These are phyloP conservation scores for Drosophila niveifrons DNA, from an alignment of 2,888 invertebrate genomes.

Conservation along the genomic window DNA sequence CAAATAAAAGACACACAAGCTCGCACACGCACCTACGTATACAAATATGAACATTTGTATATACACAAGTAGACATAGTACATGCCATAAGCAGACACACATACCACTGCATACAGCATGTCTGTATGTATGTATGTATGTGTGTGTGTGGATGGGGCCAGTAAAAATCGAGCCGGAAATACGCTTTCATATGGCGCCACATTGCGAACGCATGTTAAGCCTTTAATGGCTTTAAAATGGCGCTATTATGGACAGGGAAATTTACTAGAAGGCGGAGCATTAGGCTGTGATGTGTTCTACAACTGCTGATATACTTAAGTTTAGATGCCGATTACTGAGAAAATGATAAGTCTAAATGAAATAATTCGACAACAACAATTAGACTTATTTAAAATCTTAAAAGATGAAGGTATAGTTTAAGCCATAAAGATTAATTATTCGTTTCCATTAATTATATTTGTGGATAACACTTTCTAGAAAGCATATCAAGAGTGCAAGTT, in stretches of 20 bases:
- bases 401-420: not conserved
- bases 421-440: not conserved
- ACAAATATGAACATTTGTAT: constrained; percentile 1
- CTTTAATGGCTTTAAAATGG: constrained; percentile 69
- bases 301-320: not conserved
- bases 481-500: too few species aligned
- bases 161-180: constrained; percentile 43
- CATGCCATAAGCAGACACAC: not conserved
- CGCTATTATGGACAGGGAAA: constrained; percentile 4
- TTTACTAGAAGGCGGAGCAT: not conserved
- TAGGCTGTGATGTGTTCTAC: not conserved
- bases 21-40: constrained; percentile 7
- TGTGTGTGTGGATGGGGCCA: constrained; percentile 22
- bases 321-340: not conserved
- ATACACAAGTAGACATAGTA: constrained; percentile 6
- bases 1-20: constrained; percentile 61
- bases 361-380: too few species aligned
- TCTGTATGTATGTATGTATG: not conserved
- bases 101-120: not conserved
- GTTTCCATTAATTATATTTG: too few species aligned
- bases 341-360: too few species aligned
- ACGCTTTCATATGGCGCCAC: constrained; percentile 33
- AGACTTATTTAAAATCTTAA: too few species aligned
- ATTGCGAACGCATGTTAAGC: constrained; percentile 51
- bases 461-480: too few species aligned